Evolutionary conservation across 2,797 vertebrate species (phyloP), one percentile per base, ranked within the genome.

Genomic region (Halcyon leucocephala): DNA sequence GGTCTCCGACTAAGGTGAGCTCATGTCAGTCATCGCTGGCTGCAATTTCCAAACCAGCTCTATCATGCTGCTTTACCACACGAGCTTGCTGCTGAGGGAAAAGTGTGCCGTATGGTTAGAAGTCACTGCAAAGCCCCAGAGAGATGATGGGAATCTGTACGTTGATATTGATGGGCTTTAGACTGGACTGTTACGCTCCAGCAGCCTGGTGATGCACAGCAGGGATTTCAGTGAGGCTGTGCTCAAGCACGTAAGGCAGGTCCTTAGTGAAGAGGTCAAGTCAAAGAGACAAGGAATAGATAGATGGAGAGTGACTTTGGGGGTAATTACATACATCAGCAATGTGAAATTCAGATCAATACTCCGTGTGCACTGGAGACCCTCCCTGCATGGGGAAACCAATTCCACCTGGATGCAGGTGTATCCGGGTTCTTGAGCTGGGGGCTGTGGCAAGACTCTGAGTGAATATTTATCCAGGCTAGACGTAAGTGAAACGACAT

Each of bases 121-220:
- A 82, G 46, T 29, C 35, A 29, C 51, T 64, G 55, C 46, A 78
- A 93, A 85, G 72, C 28, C 29, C n/a, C 39, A 46, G 33, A 1
- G 6, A 90, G 66, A 81, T 60, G 89, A 26, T 5, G 16, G 73
- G 60, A 87, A 76, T 37, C 14, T 3, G 6, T 26, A 62, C 3
- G 10, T 60, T 82, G 90, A 60, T 85, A 85, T 80, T 67, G 74
- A 57, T 46, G 71, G 86, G 52, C 29, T 91, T 94, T 72, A 58
- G 58, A 21, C 25, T 4, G 31, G 28, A 17, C 28, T 0, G 1
- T 86, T 76, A 54, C 0, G 2, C 65, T 93, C 65, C 90, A 83
- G 49, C 49, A 83, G 66, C 55, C 33, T 24, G 26, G 18, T 92
- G 88, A 79, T 22, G 67, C 60, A 70, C 26, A 89, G 14, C 82